Evolutionary conservation across 2,113 vertebrate species (phyloP).

Genomic region (Limanda limanda): DNA sequence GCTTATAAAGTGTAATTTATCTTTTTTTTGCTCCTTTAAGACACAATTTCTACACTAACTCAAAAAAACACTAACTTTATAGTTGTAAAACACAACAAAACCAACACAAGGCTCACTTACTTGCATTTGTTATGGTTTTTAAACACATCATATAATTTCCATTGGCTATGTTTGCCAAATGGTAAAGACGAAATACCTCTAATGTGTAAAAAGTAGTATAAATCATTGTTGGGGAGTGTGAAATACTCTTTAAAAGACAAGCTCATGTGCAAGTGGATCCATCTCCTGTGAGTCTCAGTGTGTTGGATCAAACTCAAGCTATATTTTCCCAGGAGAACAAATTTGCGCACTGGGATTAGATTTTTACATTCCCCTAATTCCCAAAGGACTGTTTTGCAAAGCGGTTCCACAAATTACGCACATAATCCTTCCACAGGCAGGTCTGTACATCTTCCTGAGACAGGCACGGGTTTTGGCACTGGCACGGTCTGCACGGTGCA

Average conservation of each 20-base stretch:
- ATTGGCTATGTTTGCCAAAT: neutral
- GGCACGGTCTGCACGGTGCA: slow-evolving; percentile 13
- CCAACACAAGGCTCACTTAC: neutral
- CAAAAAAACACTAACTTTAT: neutral
- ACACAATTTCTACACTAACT: neutral
- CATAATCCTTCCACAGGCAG: slow-evolving; percentile 59
- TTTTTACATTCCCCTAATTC: slow-evolving; percentile 62
- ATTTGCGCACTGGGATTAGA: slow-evolving; percentile 63
- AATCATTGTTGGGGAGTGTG: neutral
- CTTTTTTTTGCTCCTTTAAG: neutral
- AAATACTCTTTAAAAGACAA: neutral
- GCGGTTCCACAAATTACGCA: slow-evolving; percentile 51
- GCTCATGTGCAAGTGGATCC: neutral
- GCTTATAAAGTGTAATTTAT: neutral
- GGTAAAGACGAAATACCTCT: neutral
- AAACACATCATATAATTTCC: neutral
- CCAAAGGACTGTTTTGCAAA: slow-evolving; percentile 41
- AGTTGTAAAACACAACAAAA: neutral
- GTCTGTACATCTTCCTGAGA: slow-evolving; percentile 28
- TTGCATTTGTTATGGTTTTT: too few species aligned
- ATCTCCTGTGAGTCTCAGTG: slow-evolving; percentile 2
- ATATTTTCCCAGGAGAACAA: slow-evolving; percentile 43
- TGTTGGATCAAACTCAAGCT: slow-evolving; percentile 28
- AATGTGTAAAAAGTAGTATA: neutral
- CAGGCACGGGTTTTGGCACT: slow-evolving; percentile 17